Evolutionary conservation across 2,888 invertebrate species (phyloP).

Genomic region (Eupithecia insigniata): DNA sequence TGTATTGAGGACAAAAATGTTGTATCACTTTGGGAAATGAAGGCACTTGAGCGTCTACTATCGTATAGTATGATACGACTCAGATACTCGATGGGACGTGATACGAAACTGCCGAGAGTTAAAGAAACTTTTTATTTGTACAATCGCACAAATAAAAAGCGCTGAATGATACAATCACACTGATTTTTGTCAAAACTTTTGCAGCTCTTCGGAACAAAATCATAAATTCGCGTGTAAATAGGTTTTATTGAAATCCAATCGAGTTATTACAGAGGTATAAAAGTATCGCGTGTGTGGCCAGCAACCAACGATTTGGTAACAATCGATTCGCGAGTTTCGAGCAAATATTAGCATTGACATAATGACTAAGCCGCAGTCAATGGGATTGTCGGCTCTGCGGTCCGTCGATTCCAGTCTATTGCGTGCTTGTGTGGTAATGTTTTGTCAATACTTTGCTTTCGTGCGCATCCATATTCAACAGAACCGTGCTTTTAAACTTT

Average conservation of each 20-base stretch:
- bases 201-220: background rate
- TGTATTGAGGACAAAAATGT: slow-evolving; percentile 61
- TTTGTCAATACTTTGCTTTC: slow-evolving; percentile 47
- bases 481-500: slow-evolving; percentile 18
- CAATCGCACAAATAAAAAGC: slow-evolving; percentile 31
- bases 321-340: slow-evolving; percentile 61
- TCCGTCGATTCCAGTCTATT: slow-evolving; percentile 59
- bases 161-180: slow-evolving; percentile 36
- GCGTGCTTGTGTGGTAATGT: slow-evolving; percentile 47
- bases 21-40: slow-evolving; percentile 68
- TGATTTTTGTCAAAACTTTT: slow-evolving; percentile 14
- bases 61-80: slow-evolving; percentile 57
- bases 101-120: slow-evolving; percentile 47
- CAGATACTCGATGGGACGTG: slow-evolving; percentile 51
- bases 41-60: slow-evolving; percentile 60
- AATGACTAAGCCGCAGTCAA: slow-evolving; percentile 79
- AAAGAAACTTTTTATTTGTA: slow-evolving; percentile 36
- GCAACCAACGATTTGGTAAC: slow-evolving; percentile 48
- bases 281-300: slow-evolving; percentile 41
- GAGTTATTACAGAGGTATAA: slow-evolving; percentile 27
- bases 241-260: slow-evolving; percentile 23
- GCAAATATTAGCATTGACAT: slow-evolving; percentile 77
- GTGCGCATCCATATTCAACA: slow-evolving; percentile 35
- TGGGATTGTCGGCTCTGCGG: slow-evolving; percentile 66
- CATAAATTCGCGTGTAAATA: slow-evolving; percentile 27